Conservation (phyloP, 2,888 invertebrate species). For the Cactoblastis cactorum region DNA sequence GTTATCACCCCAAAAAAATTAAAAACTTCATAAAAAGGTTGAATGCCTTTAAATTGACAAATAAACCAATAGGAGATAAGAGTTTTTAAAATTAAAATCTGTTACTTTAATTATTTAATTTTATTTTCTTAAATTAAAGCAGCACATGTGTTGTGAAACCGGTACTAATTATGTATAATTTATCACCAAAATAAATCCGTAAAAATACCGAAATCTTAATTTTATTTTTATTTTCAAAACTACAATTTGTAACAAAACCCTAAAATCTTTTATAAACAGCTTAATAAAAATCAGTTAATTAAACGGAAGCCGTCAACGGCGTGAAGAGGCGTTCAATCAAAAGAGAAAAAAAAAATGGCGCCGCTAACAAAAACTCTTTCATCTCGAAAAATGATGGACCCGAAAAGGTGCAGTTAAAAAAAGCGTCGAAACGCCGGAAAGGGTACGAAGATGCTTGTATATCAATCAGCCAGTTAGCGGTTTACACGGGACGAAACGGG, state of each 20-base stretch:
- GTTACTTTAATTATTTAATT: too few relatives aligned
- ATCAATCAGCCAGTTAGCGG: conserved; percentile 33
- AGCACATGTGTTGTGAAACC: too few relatives aligned
- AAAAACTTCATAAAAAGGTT: too few relatives aligned
- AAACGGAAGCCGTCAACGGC: conserved; percentile 41
- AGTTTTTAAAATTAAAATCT: too few relatives aligned
- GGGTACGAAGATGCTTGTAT: conserved; percentile 35
- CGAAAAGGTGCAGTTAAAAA: conserved; percentile 27
- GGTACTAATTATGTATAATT: too few relatives aligned
- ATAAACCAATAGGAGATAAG: too few relatives aligned
- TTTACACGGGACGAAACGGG: conserved; percentile 12
- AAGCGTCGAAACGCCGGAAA: conserved; percentile 52
- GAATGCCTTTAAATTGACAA: too few relatives aligned
- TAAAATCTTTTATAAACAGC: conserved; percentile 10
- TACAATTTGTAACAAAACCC: conserved; percentile 3
- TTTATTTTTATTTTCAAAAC: not conserved
- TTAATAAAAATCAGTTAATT: conserved; percentile 29
- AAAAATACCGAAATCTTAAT: not conserved
- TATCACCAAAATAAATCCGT: not conserved
- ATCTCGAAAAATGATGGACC: conserved; percentile 59
- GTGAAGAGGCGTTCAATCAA: conserved; percentile 49
- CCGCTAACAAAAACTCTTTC: conserved; percentile 59
- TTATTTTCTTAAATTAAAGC: too few relatives aligned
- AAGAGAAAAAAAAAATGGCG: conserved; percentile 38
- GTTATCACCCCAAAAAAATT: too few relatives aligned